phyloP scores from a whole-genome alignment of 2,113 vertebrate genomes.

The Scolopax mira region DNA sequence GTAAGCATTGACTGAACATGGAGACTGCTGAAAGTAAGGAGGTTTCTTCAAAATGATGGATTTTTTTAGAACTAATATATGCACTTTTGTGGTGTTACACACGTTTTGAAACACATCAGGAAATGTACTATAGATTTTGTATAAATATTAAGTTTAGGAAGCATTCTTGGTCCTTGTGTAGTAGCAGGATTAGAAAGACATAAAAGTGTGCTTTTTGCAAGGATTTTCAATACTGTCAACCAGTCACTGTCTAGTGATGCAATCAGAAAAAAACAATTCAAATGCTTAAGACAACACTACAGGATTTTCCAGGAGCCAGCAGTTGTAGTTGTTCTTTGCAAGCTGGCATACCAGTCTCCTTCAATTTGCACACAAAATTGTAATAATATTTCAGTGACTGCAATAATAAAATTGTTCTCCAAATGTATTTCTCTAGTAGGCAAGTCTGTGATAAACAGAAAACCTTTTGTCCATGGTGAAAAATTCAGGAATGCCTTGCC shows the following conservation, averaged over 20 bases:
- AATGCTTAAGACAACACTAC: not conserved
- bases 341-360: not conserved
- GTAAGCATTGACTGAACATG: slow-evolving; percentile 27
- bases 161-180: not conserved
- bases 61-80: not conserved
- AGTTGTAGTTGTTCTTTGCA: not conserved
- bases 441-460: not conserved
- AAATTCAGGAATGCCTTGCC: not conserved
- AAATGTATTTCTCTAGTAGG: not conserved
- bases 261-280: not conserved
- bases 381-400: not conserved
- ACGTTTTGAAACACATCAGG: not conserved
- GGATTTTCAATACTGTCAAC: not conserved
- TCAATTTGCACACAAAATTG: not conserved
- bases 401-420: not conserved
- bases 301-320: not conserved
- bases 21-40: slow-evolving; percentile 32
- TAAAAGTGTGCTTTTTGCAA: not conserved
- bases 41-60: not conserved
- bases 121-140: not conserved
- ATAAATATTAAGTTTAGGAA: not conserved
- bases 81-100: not conserved
- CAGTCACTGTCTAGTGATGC: not conserved
- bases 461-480: not conserved
- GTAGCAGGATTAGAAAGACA: not conserved